Evolutionary conservation across 2,888 invertebrate genomes (phyloP).

Genomic region (Periphyllus acericola): DNA sequence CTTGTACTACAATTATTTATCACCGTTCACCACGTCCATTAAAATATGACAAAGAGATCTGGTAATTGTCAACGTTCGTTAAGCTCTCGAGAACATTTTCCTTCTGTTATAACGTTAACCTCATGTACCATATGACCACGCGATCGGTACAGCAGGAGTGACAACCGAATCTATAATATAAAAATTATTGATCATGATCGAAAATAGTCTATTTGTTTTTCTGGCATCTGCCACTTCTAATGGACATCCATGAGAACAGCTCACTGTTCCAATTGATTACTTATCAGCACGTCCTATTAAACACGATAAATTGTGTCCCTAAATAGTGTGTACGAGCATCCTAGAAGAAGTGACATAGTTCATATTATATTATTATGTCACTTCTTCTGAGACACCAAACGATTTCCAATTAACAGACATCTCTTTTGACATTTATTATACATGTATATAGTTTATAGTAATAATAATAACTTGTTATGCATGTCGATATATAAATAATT

Average conservation of each 20-base stretch:
- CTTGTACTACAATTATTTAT: conserved; percentile 1
- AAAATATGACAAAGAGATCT: neutral
- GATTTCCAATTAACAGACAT: neutral
- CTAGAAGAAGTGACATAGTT: too few relatives aligned
- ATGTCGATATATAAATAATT: too few relatives aligned
- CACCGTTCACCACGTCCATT: neutral
- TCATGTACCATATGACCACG: neutral
- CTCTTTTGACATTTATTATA: neutral
- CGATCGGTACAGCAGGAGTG: neutral
- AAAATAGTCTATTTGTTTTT: too few relatives aligned
- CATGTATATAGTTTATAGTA: too few relatives aligned
- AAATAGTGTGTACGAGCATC: neutral
- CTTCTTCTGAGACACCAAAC: neutral
- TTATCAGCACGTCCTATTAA: neutral
- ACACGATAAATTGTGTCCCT: neutral
- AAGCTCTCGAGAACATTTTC: neutral
- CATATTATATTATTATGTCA: too few relatives aligned
- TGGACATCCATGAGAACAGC: neutral
- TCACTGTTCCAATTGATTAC: neutral
- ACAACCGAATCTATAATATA: too few relatives aligned
- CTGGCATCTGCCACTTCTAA: too few relatives aligned
- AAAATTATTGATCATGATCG: too few relatives aligned
- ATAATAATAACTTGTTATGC: too few relatives aligned
- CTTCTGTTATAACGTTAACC: neutral
- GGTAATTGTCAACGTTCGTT: neutral